Evolutionary conservation across 1,140 invertebrate genomes (phyloP).

Genomic region (Phortica variegata): DNA sequence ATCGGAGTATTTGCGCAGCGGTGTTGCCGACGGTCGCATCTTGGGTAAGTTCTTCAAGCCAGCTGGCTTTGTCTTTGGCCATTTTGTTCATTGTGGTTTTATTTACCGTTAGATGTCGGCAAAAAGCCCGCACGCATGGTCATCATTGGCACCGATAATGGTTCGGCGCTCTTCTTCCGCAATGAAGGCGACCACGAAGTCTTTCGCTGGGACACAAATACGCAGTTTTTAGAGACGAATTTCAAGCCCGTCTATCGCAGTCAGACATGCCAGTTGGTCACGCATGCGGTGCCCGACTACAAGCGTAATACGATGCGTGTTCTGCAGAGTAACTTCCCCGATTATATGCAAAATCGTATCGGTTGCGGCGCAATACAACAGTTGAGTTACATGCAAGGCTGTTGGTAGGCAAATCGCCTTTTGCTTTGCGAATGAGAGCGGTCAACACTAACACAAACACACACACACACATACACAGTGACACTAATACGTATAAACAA

Average conservation of each 20-base stretch:
- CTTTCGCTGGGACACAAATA: slow-evolving; percentile 66
- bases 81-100: slow-evolving; percentile 1
- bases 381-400: slow-evolving; percentile 59
- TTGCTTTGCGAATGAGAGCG: too few species aligned
- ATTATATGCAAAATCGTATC: slow-evolving; percentile 64
- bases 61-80: neutral
- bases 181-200: slow-evolving; percentile 63
- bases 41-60: slow-evolving; percentile 47
- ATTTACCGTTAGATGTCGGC: slow-evolving; percentile 58
- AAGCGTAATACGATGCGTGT: slow-evolving; percentile 61
- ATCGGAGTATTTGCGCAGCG: slow-evolving; percentile 61
- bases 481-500: too few species aligned
- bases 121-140: slow-evolving; percentile 60
- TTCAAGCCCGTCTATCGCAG: slow-evolving; percentile 61
- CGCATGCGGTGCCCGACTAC: slow-evolving; percentile 62
- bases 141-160: slow-evolving; percentile 65
- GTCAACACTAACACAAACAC: neutral
- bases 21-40: slow-evolving; percentile 59
- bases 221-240: slow-evolving; percentile 59
- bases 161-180: slow-evolving; percentile 63
- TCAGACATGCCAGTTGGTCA: slow-evolving; percentile 60
- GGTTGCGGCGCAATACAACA: slow-evolving; percentile 64
- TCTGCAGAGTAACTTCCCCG: slow-evolving; percentile 66
- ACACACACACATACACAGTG: neutral
- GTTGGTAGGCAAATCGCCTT: too few species aligned